Evolutionary conservation across 37 sponge, comb jelly and placozoan species (phyloP).

Genomic region (Halichondria panicea): DNA sequence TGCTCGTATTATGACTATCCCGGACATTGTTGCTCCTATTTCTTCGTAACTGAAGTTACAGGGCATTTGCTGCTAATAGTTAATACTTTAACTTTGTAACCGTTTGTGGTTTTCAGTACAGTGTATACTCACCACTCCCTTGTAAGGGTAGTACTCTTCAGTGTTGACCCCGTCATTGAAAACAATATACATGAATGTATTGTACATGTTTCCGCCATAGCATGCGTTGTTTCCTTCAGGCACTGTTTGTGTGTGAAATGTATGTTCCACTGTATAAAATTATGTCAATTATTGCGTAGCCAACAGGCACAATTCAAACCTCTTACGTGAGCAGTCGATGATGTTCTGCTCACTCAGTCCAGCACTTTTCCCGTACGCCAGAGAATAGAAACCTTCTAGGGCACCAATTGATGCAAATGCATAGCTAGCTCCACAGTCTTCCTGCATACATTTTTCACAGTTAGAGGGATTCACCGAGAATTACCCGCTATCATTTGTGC

Average conservation of each 20-base stretch:
- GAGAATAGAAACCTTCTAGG: conserved; percentile 66
- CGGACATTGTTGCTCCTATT: conserved; percentile 37
- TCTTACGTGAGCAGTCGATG: conserved; percentile 81
- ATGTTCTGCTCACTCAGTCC: conserved; percentile 92
- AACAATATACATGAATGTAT: conserved; percentile 76
- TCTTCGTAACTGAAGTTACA: conserved; percentile 27
- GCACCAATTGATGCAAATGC: conserved; percentile 85
- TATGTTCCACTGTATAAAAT: neutral
- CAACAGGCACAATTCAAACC: neutral
- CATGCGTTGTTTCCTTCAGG: conserved; percentile 84
- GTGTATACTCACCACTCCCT: conserved; percentile 47
- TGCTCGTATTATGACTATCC: conserved; percentile 26
- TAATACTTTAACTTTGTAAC: neutral
- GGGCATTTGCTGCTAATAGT: conserved; percentile 27
- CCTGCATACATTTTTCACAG: conserved; percentile 27
- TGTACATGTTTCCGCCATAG: conserved; percentile 75
- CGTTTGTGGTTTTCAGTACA: neutral
- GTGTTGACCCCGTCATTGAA: conserved; percentile 79
- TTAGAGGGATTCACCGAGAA: too few species aligned
- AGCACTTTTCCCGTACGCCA: conserved; percentile 28
- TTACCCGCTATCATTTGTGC: too few species aligned
- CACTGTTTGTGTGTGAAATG: conserved; percentile 2
- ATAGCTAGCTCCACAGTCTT: conserved; percentile 81
- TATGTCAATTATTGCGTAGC: neutral
- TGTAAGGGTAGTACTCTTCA: conserved; percentile 63